Evolutionary conservation across 2,888 invertebrate genomes (phyloP).

Genomic region (Phymatocera aterrima): DNA sequence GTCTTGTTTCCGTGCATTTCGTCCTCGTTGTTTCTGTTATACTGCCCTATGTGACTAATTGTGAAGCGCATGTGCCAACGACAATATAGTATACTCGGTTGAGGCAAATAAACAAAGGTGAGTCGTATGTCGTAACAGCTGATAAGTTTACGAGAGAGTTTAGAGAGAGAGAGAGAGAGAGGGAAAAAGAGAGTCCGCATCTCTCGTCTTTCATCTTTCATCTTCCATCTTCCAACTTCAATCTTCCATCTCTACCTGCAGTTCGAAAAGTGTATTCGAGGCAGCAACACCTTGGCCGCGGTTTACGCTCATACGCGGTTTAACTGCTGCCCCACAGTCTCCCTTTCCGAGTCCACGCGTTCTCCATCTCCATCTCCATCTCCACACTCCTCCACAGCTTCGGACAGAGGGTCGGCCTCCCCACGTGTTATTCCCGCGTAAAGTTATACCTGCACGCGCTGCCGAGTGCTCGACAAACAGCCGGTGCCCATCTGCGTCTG

Average conservation of each 20-base stretch:
- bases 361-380: no score
- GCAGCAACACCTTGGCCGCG: conserved; percentile 47
- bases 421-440: conserved; percentile 38
- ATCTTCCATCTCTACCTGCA: conserved; percentile 47
- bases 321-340: neutral
- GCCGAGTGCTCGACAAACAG: conserved; percentile 45
- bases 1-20: no score
- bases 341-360: neutral
- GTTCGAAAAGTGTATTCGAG: conserved; percentile 47
- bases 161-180: neutral
- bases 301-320: conserved; percentile 34
- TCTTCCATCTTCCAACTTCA: conserved; percentile 39
- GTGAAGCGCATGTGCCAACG: neutral
- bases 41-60: neutral
- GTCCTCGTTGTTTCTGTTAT: no score
- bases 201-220: conserved; percentile 37
- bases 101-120: conserved; percentile 1
- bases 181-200: conserved; percentile 28
- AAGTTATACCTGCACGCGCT: neutral
- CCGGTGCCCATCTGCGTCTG: neutral
- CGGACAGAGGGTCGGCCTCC: neutral
- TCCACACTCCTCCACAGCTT: conserved; percentile 8
- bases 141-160: conserved; percentile 10
- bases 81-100: conserved; percentile 4
- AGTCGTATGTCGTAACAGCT: conserved; percentile 29